Evolutionary conservation across 2,113 vertebrate genomes (phyloP).

Genomic region (Seriola dumerili): DNA sequence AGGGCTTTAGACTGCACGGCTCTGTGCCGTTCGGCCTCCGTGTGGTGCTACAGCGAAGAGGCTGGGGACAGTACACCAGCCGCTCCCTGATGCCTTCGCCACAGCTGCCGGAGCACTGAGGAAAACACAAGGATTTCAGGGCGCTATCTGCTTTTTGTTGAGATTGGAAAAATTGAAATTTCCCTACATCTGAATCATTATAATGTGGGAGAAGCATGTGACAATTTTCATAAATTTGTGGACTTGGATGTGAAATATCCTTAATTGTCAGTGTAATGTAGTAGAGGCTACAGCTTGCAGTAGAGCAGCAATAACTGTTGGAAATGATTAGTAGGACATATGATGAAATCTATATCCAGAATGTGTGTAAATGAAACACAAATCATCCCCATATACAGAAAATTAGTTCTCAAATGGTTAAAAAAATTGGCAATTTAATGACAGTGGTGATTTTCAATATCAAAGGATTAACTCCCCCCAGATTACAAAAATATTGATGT

Average conservation of each 20-base stretch:
- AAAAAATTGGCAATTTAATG: background rate
- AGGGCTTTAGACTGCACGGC: constrained; percentile 77
- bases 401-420: background rate
- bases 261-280: background rate
- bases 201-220: background rate
- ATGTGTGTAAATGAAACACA: background rate
- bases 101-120: constrained; percentile 84
- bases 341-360: background rate
- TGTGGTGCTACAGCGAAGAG: constrained; percentile 72
- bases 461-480: no score
- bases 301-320: no score
- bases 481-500: no score
- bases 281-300: background rate
- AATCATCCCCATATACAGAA: background rate
- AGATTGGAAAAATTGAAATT: background rate
- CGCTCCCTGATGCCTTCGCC: constrained; percentile 79
- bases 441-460: no score
- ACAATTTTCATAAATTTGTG: background rate
- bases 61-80: constrained; percentile 79
- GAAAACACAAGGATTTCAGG: constrained; percentile 5
- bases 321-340: background rate
- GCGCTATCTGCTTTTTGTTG: background rate
- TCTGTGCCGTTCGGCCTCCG: constrained; percentile 80
- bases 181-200: background rate
- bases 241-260: background rate